Evolutionary conservation across 2,888 invertebrate genomes (phyloP).

Genomic region (Mellilla xanthometata): DNA sequence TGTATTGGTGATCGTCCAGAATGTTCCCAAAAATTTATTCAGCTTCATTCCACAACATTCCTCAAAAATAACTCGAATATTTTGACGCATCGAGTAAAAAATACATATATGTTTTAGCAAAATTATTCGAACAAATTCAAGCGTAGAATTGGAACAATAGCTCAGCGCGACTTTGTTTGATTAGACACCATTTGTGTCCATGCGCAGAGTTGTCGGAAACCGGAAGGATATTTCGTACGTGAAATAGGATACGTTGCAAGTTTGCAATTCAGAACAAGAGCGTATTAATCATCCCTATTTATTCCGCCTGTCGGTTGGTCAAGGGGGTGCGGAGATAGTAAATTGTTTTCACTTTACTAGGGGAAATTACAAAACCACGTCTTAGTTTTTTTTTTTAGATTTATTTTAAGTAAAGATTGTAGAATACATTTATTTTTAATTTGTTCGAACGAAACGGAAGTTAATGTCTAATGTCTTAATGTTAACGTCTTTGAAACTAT

Average conservation of each 20-base stretch:
- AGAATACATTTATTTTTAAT: too few relatives aligned
- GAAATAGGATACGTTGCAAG: background rate
- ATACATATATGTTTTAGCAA: background rate
- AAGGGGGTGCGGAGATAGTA: too few relatives aligned
- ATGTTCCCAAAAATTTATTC: too few relatives aligned
- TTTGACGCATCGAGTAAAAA: background rate
- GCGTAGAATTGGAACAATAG: background rate
- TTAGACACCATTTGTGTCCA: slow-evolving; percentile 12
- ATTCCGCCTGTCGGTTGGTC: too few relatives aligned
- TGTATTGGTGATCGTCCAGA: too few relatives aligned
- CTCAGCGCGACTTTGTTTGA: slow-evolving; percentile 12
- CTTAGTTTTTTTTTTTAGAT: too few relatives aligned
- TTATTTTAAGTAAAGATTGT: too few relatives aligned
- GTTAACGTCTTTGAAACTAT: too few relatives aligned
- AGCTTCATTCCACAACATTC: background rate
- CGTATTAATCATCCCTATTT: background rate
- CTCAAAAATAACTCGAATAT: background rate
- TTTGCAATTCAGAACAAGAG: slow-evolving; percentile 1
- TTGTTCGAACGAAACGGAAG: too few relatives aligned
- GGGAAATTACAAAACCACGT: too few relatives aligned
- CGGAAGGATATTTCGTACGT: background rate
- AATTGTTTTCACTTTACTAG: too few relatives aligned
- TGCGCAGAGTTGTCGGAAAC: slow-evolving; percentile 5
- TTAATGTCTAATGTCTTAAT: too few relatives aligned
- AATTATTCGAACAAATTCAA: background rate